phyloP scores from a whole-genome alignment of 2,797 vertebrate genomes.

The Acanthopagrus latus region DNA sequence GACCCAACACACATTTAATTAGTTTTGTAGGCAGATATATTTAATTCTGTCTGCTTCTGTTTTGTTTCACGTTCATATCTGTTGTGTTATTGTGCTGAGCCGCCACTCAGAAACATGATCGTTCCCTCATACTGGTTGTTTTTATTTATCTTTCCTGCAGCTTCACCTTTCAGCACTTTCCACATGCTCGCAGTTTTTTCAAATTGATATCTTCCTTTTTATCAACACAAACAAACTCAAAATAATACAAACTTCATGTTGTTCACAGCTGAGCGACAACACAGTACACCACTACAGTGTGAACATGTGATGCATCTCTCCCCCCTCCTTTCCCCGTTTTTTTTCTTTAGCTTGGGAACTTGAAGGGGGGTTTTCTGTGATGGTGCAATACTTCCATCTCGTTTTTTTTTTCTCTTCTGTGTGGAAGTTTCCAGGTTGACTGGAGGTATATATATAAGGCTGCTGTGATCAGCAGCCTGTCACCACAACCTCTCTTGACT shows the following conservation, averaged over 20 bases:
- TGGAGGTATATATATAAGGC: slow-evolving; percentile 26
- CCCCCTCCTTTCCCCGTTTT: neutral
- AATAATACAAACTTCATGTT: neutral
- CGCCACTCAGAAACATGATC: neutral
- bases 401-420: neutral
- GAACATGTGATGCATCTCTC: no score
- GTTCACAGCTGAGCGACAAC: neutral
- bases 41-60: neutral
- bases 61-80: neutral
- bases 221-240: neutral
- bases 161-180: neutral
- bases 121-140: neutral
- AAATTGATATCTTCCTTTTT: neutral
- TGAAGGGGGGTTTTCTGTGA: slow-evolving; percentile 26
- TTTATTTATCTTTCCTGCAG: neutral
- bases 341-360: slow-evolving; percentile 18
- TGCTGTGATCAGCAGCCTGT: neutral
- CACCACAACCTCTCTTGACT: slow-evolving; percentile 35
- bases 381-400: neutral
- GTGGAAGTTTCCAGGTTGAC: slow-evolving; percentile 20
- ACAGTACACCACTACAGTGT: no score
- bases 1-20: neutral
- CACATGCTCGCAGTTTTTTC: neutral
- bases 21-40: no score
- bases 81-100: neutral